Conservation (phyloP, 2,797 vertebrate species). For the Onychomys leucogaster region DNA sequence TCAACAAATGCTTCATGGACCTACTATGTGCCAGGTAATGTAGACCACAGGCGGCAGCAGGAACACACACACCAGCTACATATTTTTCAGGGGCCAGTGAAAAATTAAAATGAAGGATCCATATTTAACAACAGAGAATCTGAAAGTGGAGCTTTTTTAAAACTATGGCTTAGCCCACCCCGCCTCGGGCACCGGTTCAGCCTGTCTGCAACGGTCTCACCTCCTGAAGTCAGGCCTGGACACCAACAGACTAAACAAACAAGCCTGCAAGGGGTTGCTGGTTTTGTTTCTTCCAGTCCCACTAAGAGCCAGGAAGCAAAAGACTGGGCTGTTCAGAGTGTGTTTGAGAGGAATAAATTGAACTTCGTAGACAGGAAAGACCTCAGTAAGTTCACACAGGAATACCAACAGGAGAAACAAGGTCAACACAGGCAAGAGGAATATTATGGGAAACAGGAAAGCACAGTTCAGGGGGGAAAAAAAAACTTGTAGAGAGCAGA, state of each 20-base stretch:
- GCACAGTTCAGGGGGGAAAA: neutral
- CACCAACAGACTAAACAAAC: neutral
- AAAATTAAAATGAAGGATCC: neutral
- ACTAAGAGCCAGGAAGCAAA: neutral
- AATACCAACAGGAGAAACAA: neutral
- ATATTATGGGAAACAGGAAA: neutral
- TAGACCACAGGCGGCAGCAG: neutral
- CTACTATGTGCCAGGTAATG: neutral
- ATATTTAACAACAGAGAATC: neutral
- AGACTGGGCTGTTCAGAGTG: neutral
- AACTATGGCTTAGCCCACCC: neutral
- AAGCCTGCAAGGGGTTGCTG: neutral
- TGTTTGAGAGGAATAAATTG: neutral
- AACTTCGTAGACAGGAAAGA: neutral
- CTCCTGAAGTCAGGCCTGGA: neutral
- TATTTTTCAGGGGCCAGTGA: neutral
- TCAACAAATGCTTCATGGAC: neutral
- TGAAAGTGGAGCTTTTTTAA: neutral
- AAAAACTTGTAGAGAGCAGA: neutral
- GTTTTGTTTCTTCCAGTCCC: neutral
- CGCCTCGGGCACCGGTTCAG: rapidly evolving
- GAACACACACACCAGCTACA: neutral
- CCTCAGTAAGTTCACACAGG: neutral
- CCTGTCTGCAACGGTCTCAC: neutral
- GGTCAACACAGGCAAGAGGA: neutral